These are phyloP conservation scores for Acronicta aceris DNA, from an alignment of 2,888 invertebrate species.

Conservation along the genomic window DNA sequence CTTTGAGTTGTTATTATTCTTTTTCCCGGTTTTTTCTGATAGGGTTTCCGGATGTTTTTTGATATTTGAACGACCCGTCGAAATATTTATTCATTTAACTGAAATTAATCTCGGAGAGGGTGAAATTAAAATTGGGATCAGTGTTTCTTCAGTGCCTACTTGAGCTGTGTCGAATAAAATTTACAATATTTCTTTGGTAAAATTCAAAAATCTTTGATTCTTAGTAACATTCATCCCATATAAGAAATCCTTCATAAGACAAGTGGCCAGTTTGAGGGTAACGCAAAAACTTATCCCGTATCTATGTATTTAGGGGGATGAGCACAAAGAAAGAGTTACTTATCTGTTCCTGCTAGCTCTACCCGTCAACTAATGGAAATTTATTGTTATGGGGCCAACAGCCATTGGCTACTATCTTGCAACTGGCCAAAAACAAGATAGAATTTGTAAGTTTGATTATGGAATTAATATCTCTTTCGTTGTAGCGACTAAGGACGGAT, in stretches of 20 bases:
- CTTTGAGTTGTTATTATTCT: slow-evolving; percentile 36
- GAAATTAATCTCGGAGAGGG: slow-evolving; percentile 8
- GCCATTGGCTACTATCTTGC: slow-evolving; percentile 23
- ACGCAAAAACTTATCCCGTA: slow-evolving; percentile 18
- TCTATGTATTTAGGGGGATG: slow-evolving; percentile 8
- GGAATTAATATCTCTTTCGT: slow-evolving; percentile 6
- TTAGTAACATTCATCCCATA: neutral
- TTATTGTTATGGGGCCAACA: slow-evolving; percentile 38
- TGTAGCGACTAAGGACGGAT: neutral
- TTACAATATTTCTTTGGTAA: too few relatives aligned
- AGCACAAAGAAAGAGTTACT: slow-evolving; percentile 38
- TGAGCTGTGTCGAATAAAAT: too few relatives aligned
- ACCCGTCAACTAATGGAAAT: slow-evolving; percentile 51
- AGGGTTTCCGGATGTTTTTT: slow-evolving; percentile 14
- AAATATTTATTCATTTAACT: slow-evolving; percentile 31
- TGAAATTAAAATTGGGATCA: slow-evolving; percentile 32
- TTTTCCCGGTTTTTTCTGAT: slow-evolving; percentile 25
- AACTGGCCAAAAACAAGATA: neutral
- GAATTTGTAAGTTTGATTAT: slow-evolving; percentile 9
- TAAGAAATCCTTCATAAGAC: neutral
- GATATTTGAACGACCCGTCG: slow-evolving; percentile 13
- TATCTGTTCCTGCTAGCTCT: slow-evolving; percentile 38
- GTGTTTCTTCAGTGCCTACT: slow-evolving; percentile 6
- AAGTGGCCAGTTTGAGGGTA: slow-evolving; percentile 12
- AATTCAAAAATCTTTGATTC: too few relatives aligned